Evolutionary conservation across 2,113 vertebrate species (phyloP).

Genomic region (Ctenomys sociabilis): DNA sequence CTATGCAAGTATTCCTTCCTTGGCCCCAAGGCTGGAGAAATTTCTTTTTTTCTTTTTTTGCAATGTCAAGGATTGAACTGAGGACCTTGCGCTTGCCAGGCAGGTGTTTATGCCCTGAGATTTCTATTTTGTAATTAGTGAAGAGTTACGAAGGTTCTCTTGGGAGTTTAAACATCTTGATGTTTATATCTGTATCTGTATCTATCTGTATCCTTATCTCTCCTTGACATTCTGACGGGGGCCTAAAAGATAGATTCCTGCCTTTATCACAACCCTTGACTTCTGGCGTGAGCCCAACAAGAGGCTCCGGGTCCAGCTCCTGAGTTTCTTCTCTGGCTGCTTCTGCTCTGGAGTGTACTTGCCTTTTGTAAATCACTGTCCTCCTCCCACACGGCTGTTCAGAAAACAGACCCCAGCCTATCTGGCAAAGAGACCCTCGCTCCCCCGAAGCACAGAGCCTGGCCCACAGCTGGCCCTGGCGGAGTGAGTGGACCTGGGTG

Average conservation of each 20-base stretch:
- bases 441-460: not conserved
- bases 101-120: not conserved
- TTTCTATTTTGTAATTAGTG: not conserved
- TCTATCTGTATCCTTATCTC: not conserved
- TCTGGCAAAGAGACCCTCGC: not conserved
- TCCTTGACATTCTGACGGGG: not conserved
- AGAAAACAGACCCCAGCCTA: not conserved
- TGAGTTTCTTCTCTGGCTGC: not conserved
- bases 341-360: not conserved
- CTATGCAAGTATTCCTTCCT: not conserved
- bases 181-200: not conserved
- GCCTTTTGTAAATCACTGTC: not conserved
- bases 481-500: not conserved
- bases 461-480: not conserved
- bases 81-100: too few relatives aligned
- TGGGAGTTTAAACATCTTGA: not conserved
- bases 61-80: too few relatives aligned
- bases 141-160: not conserved
- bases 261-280: too few relatives aligned
- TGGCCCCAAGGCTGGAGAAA: not conserved
- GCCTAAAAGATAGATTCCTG: not conserved
- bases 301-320: too few relatives aligned
- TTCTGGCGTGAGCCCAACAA: not conserved
- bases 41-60: not conserved
- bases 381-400: too few relatives aligned